phyloP scores from a whole-genome alignment of 2,888 invertebrate genomes.

The Aquatica leii region DNA sequence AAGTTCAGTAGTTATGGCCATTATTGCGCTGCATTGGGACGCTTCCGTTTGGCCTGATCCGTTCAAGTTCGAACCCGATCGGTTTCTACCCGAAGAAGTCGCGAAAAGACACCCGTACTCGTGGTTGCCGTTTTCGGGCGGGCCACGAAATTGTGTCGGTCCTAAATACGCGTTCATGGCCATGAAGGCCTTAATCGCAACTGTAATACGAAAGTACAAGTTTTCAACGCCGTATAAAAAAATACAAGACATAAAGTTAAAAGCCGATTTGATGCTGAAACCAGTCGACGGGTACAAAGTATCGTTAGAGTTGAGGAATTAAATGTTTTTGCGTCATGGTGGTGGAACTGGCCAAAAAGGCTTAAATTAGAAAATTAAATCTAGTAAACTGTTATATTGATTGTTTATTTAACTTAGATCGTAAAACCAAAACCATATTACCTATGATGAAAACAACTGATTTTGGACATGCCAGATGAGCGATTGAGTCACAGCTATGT shows the following conservation, averaged over 20 bases:
- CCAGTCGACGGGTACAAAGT: constrained; percentile 34
- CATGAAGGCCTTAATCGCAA: constrained; percentile 58
- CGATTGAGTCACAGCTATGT: too few relatives aligned
- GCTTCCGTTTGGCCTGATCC: constrained; percentile 64
- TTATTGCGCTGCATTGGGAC: constrained; percentile 63
- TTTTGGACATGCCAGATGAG: too few relatives aligned
- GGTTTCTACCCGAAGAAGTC: constrained; percentile 63
- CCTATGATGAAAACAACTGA: too few relatives aligned
- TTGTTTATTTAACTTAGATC: too few relatives aligned
- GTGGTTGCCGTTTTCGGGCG: constrained; percentile 61
- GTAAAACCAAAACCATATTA: too few relatives aligned
- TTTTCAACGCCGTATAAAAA: constrained; percentile 48
- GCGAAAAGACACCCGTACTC: constrained; percentile 60
- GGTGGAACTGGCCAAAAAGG: too few relatives aligned
- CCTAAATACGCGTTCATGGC: constrained; percentile 60
- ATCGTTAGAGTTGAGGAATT: not conserved
- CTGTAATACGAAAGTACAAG: constrained; percentile 54
- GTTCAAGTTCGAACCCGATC: constrained; percentile 64
- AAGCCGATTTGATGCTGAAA: constrained; percentile 43
- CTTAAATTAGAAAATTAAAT: too few relatives aligned
- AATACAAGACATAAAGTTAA: constrained; percentile 44
- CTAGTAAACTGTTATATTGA: too few relatives aligned
- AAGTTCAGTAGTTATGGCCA: constrained; percentile 59
- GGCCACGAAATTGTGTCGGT: constrained; percentile 62
- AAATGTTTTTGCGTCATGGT: too few relatives aligned